These are phyloP conservation scores for Plectropomus leopardus DNA, from an alignment of 2,113 vertebrate genomes.

Conservation along the genomic window DNA sequence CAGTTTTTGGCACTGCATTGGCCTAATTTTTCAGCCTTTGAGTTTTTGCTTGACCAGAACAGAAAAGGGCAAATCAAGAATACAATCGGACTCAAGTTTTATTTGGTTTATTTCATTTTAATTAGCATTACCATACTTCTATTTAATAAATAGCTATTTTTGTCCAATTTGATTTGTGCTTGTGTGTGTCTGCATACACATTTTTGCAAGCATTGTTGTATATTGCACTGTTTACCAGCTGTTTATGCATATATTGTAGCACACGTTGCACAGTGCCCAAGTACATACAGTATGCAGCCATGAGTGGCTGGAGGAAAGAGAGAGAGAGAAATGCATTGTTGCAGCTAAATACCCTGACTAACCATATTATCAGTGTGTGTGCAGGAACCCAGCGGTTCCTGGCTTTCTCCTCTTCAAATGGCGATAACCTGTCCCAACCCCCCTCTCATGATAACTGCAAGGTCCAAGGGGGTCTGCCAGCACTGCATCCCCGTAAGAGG, in stretches of 20 bases:
- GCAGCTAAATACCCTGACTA: slow-evolving; percentile 75
- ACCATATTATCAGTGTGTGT: slow-evolving; percentile 74
- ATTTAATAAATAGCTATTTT: not conserved
- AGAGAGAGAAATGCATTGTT: slow-evolving; percentile 59
- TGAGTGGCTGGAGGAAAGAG: slow-evolving; percentile 14
- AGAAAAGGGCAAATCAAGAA: no score
- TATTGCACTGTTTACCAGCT: slow-evolving; percentile 1
- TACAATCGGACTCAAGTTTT: no score
- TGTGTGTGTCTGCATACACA: not conserved
- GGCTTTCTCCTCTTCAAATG: slow-evolving; percentile 46
- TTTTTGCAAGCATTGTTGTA: slow-evolving; percentile 1
- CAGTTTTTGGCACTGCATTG: no score
- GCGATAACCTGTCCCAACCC: slow-evolving; percentile 74
- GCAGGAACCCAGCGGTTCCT: slow-evolving; percentile 79
- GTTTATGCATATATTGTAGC: not conserved
- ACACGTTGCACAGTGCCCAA: slow-evolving; percentile 7
- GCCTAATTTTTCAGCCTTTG: no score
- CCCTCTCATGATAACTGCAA: slow-evolving; percentile 60
- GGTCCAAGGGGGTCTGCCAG: slow-evolving; percentile 71
- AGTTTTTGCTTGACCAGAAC: no score
- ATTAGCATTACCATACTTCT: no score
- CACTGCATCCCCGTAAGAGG: slow-evolving; percentile 46
- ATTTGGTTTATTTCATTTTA: no score
- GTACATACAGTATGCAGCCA: slow-evolving; percentile 6
- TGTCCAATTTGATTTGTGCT: not conserved